Conservation (phyloP, 2,113 vertebrate genomes). For the Ammospiza caudacuta region DNA sequence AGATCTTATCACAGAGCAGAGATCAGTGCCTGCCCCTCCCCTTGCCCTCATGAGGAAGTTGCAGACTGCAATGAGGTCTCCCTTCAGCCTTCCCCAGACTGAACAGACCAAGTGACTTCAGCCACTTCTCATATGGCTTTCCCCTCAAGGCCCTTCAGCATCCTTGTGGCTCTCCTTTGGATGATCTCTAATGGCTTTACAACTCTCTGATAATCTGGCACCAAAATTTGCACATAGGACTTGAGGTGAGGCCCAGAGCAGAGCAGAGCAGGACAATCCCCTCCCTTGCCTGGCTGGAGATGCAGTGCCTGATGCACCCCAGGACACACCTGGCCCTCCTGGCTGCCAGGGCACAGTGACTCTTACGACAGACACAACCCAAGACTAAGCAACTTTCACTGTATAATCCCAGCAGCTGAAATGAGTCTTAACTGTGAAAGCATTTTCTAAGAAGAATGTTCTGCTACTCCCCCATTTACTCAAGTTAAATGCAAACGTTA, state of each 20-base stretch:
- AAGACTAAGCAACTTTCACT: not conserved
- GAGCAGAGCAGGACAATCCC: not conserved
- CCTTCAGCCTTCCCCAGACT: not conserved
- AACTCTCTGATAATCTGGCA: not conserved
- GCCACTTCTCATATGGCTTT: rapidly evolving
- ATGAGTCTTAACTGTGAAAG: not conserved
- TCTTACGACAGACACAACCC: not conserved
- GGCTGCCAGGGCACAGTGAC: not conserved
- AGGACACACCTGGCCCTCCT: rapidly evolving
- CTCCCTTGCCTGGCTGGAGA: rapidly evolving
- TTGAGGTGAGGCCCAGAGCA: not conserved
- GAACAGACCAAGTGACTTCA: not conserved
- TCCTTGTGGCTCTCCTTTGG: not conserved
- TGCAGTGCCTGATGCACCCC: not conserved
- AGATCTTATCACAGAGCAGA: not conserved
- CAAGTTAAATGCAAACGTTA: not conserved
- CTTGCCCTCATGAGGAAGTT: rapidly evolving
- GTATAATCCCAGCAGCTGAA: not conserved
- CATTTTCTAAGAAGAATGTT: not conserved
- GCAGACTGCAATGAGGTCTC: not conserved
- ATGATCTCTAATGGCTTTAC: not conserved
- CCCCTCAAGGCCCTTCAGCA: not conserved
- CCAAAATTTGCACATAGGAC: rapidly evolving
- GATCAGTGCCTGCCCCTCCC: not conserved
- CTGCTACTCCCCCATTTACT: not conserved